Evolutionary conservation across 2,888 invertebrate species (phyloP), one percentile per base, ranked within the genome.

Genomic region (Noctuana brunneofusca): DNA sequence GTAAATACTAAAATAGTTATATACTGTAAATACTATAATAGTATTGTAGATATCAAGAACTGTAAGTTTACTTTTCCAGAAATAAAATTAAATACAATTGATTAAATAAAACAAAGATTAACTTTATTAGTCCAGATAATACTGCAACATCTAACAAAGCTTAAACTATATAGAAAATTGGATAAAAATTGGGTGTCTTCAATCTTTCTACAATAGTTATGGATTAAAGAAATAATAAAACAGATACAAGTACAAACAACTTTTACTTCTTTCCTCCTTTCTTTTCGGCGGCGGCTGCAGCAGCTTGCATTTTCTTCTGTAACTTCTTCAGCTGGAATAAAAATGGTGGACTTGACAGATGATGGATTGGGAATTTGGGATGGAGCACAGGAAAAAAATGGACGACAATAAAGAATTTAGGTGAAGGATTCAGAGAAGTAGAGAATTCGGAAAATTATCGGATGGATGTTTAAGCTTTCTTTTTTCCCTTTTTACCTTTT

Each of bases 401-500:
- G 43, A 16, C 4, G 0, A 38, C 1, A 3, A 6, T 41, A 16
- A 11, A 35, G 11, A 9, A 41, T 8, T 16, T 12, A 41, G 5
- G 16, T 14, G 41, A 41, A 41, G 16, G 9, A 41, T 41, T 1
- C 2, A 16, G 16, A 6, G 11, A 35, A 16, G n/a, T 35, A 35
- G 1, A 4, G 18, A n/a, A 22, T 49, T 14, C 12, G 3, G 24
- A 24, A 24, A 24, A 1, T 2, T 22, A 57, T 27, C 3, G 9
- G 12, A 20, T n/a, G 41, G 48, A 18, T 14, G 20, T 73, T 80
- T 84, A 84, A 9, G 69, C 74, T 74, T 90, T 91, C 76, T 89
- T 92, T 76, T 89, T 91, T 49, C 84, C 86, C 68, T 87, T 91
- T 76, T 86, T 89, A 66, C 77, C 80, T 73, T 85, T 89, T 69